phyloP scores from a whole-genome alignment of 2,113 vertebrate species.

The Myotis lucifugus region DNA sequence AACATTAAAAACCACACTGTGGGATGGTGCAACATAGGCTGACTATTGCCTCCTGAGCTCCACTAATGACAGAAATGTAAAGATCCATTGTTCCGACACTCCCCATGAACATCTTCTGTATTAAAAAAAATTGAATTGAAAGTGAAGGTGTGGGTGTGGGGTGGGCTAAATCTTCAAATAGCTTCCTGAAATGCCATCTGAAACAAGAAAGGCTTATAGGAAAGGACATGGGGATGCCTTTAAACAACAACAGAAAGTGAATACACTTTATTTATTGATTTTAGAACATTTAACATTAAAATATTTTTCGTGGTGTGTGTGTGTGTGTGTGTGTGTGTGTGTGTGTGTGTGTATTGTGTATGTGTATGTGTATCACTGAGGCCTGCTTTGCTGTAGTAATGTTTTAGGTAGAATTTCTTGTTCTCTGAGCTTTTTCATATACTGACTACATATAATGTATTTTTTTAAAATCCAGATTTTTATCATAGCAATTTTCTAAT shows the following conservation, averaged over 20 bases:
- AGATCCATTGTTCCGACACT: not conserved
- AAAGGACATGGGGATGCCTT: not conserved
- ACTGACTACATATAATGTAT: not conserved
- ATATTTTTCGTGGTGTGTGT: not conserved
- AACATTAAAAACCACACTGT: not conserved
- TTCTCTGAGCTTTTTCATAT: not conserved
- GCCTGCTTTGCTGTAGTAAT: not conserved
- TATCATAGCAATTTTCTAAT: not conserved
- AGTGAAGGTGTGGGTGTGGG: not conserved
- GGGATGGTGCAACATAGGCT: not conserved
- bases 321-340: not conserved
- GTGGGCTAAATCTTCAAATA: conserved; percentile 38
- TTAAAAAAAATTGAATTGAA: not conserved
- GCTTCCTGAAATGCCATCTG: conserved; percentile 46
- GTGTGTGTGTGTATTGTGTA: not conserved
- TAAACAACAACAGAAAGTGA: not conserved
- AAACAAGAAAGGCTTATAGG: not conserved
- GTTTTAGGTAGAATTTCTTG: not conserved
- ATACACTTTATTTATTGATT: not conserved
- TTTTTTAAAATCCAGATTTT: conserved; percentile 1
- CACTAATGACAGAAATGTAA: not conserved
- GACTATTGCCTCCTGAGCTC: not conserved
- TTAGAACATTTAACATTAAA: not conserved
- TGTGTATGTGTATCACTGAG: not conserved
- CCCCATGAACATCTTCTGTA: not conserved